Conservation (phyloP, 2,888 invertebrate genomes). For the Bombyx huttoni region DNA sequence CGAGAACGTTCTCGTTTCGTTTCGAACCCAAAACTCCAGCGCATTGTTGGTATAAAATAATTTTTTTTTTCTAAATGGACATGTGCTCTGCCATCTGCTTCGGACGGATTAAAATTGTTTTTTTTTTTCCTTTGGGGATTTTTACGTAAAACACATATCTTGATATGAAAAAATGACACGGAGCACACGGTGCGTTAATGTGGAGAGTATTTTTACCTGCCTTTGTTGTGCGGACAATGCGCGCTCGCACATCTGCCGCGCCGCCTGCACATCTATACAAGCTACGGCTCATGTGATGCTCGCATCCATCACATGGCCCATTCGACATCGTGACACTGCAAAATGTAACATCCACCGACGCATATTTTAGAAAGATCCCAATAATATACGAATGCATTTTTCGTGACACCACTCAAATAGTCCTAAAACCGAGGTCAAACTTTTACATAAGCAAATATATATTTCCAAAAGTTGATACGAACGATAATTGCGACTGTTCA, state of each 20-base stretch:
- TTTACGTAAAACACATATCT: constrained; percentile 53
- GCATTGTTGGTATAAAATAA: too few species aligned
- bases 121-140: constrained; percentile 39
- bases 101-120: constrained; percentile 56
- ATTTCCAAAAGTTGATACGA: constrained; percentile 16
- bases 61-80: too few species aligned
- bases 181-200: constrained; percentile 59
- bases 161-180: constrained; percentile 63
- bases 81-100: constrained; percentile 62
- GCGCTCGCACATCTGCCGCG: constrained; percentile 58
- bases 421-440: constrained; percentile 35
- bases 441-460: constrained; percentile 21
- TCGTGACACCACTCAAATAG: too few species aligned
- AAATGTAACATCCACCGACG: constrained; percentile 9
- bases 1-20: too few species aligned
- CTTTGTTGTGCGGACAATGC: constrained; percentile 61
- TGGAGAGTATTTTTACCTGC: constrained; percentile 54
- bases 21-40: too few species aligned
- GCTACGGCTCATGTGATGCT: constrained; percentile 23
- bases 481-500: constrained; percentile 4
- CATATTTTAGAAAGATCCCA: too few species aligned
- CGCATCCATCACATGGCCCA: constrained; percentile 28
- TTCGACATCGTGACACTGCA: constrained; percentile 18
- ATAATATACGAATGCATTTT: too few species aligned
- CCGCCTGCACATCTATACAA: constrained; percentile 39